Percentiles rank a stretch among this genome's conserved stretches.
These are phyloP conservation scores for Eolophus roseicapilla DNA, from an alignment of 2,113 vertebrate species.

Conservation along the genomic window DNA sequence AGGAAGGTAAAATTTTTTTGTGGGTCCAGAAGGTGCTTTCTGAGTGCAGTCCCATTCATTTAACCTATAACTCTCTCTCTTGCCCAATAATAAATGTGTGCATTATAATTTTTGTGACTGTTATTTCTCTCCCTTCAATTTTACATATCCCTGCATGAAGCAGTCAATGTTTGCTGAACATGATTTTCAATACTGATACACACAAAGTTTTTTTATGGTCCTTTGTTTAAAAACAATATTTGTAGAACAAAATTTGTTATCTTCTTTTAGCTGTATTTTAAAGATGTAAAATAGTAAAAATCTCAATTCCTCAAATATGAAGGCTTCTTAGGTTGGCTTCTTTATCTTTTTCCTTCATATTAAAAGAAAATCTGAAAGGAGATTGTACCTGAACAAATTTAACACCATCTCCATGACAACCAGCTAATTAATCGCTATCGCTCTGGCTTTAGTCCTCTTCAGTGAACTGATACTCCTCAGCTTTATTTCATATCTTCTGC, in stretches of 20 bases:
- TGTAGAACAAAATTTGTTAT: not conserved
- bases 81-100: not conserved
- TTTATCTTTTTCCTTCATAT: conserved; percentile 29
- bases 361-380: conserved; percentile 50
- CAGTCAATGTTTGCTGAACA: not conserved
- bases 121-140: not conserved
- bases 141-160: not conserved
- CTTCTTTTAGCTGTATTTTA: not conserved
- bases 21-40: not conserved
- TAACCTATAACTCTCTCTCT: not conserved
- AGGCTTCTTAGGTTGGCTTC: not conserved
- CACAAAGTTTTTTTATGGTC: not conserved
- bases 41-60: not conserved
- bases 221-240: not conserved
- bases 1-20: not conserved
- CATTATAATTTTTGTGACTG: not conserved
- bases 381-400: conserved; percentile 64
- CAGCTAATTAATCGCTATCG: conserved; percentile 61
- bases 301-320: not conserved
- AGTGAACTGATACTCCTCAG: conserved; percentile 28
- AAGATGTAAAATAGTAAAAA: not conserved
- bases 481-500: conserved; percentile 51
- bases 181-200: not conserved
- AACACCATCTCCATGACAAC: conserved; percentile 68
- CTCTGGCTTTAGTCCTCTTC: conserved; percentile 58